A percentile compares a stretch with the other conserved stretches of the same genome.
Evolutionary conservation across 2,797 vertebrate genomes (phyloP).

Genomic region (Masticophis lateralis): DNA sequence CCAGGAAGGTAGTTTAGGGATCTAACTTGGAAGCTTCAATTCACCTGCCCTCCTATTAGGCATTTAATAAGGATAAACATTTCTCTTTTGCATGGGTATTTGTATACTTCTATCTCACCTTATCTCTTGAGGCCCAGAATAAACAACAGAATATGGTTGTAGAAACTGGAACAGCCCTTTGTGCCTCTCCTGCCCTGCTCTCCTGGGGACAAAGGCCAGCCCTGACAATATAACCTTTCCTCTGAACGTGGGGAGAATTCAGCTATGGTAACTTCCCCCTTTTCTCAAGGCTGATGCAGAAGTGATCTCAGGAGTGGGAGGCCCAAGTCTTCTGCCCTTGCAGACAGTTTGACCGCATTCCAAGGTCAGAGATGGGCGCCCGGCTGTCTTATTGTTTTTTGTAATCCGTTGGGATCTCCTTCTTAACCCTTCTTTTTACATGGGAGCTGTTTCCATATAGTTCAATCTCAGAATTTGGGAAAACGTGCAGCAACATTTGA

Average conservation of each 20-base stretch:
- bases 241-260: neutral
- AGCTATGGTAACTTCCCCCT: neutral
- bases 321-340: neutral
- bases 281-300: neutral
- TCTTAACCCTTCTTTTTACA: neutral
- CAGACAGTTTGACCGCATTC: neutral
- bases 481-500: neutral
- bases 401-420: neutral
- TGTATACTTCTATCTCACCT: constrained; percentile 60
- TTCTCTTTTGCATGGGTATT: constrained; percentile 47
- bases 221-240: neutral
- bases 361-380: neutral
- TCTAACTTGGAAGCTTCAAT: neutral
- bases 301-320: neutral
- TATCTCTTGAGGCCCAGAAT: constrained; percentile 46
- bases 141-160: constrained; percentile 15
- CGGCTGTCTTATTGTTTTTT: neutral
- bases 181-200: constrained; percentile 4
- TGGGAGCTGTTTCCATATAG: neutral
- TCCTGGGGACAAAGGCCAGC: constrained; percentile 55
- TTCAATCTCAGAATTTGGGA: neutral
- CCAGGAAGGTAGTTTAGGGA: neutral
- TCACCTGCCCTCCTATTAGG: neutral
- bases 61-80: constrained; percentile 52
- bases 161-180: constrained; percentile 46